Base-by-base conservation (phyloP, 2,113 vertebrate genomes). In the Bujurquina vittata region DNA sequence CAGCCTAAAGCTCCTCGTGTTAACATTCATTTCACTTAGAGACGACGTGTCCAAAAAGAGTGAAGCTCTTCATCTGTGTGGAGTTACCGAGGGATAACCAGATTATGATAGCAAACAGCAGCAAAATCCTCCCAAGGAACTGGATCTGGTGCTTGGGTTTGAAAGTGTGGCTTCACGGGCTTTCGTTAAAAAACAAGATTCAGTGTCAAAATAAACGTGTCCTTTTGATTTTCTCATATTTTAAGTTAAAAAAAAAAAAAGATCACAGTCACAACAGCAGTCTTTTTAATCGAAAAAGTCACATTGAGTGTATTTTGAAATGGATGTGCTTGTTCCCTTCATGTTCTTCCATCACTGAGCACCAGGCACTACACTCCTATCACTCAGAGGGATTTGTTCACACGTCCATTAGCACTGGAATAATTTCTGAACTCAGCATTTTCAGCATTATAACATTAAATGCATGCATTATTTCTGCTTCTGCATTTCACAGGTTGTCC, bases 401-500 rank as follows among this genome's bases (percentile, higher is more conserved):
- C 18, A 54, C 40, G 20, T 49, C 0, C 23, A 29, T 49, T 29
- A 69, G 40, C 7, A 37, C 35, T 43, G 22, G 40, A 52, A 52
- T 31, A 12, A 7, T 29, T 17, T 52, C 40, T 69, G 43, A 29
- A 69, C 43, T 69, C 20, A 49, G 43, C 22, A 26, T 69, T 49
- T 49, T 20, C 65, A 7, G 5, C 15, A 1, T 52, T 31, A 52
- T 72, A 2, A 8, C 20, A 0, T 69, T 29, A 31, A 22, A 57
- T 26, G 22, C 52, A 5, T 5, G 12, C 15, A 17, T 59, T 75
- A 3, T 31, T 35, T 77, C 20, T 75, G 56, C 18, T 59, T 63
- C 10, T 79, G 23, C 74, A 56, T 86, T 54, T 43, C 29, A 58
- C 69, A 96, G 95, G 95, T 60, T 96, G 94, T 58, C 96, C 96